Conservation (phyloP, 1,140 invertebrate species). For the Papilio glaucus region DNA sequence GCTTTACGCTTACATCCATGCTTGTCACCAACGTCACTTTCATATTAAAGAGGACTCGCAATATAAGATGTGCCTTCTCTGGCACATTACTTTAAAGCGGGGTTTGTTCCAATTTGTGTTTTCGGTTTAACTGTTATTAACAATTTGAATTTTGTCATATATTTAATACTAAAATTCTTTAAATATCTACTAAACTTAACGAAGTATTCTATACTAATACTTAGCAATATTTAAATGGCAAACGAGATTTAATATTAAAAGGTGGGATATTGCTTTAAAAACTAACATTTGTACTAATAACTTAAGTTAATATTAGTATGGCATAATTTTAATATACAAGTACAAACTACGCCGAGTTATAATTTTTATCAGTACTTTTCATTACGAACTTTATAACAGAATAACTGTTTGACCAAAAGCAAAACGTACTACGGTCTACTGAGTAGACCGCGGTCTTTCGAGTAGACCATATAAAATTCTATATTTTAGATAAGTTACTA, state of each 20-base stretch:
- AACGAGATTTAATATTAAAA: slow-evolving; percentile 37
- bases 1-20: too few relatives aligned
- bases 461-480: slow-evolving; percentile 36
- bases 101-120: too few relatives aligned
- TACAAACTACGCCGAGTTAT: slow-evolving; percentile 13
- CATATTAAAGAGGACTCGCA: background rate
- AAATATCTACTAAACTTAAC: slow-evolving; percentile 45
- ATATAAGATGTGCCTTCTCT: too few relatives aligned
- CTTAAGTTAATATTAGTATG: slow-evolving; percentile 54
- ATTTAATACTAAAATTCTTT: slow-evolving; percentile 13
- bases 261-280: slow-evolving; percentile 55
- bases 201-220: slow-evolving; percentile 9
- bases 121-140: too few relatives aligned
- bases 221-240: slow-evolving; percentile 30
- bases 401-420: background rate
- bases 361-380: slow-evolving; percentile 29
- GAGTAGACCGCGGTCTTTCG: slow-evolving; percentile 43
- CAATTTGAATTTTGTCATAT: too few relatives aligned
- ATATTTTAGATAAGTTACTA: too few relatives aligned
- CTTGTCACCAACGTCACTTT: too few relatives aligned
- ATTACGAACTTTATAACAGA: background rate
- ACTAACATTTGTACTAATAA: slow-evolving; percentile 62
- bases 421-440: slow-evolving; percentile 35
- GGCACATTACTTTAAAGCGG: too few relatives aligned
- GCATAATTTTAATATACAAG: slow-evolving; percentile 60